Evolutionary conservation across 2,113 vertebrate genomes (phyloP).

Genomic region (Anhinga anhinga): DNA sequence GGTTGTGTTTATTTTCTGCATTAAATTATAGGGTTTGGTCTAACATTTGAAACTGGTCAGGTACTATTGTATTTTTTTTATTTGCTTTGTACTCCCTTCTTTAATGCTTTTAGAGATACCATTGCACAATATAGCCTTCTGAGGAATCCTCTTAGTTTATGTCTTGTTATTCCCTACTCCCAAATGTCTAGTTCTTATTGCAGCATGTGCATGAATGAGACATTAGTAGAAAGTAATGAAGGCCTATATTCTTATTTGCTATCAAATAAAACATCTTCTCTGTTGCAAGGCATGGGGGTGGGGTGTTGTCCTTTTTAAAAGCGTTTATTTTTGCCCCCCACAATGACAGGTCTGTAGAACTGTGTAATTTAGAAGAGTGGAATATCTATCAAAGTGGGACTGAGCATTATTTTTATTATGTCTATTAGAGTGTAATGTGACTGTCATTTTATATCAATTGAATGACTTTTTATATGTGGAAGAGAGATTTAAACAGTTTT

Average conservation of each 20-base stretch:
- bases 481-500: background rate
- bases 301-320: background rate
- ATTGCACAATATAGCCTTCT: background rate
- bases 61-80: background rate
- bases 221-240: background rate
- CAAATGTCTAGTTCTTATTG: background rate
- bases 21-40: background rate
- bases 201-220: background rate
- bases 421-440: background rate
- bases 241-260: background rate
- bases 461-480: background rate
- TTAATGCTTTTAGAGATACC: background rate
- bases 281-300: rapidly evolving
- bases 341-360: background rate
- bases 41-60: background rate
- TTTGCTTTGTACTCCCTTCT: background rate
- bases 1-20: background rate
- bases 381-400: background rate
- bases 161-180: background rate
- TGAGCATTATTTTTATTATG: background rate
- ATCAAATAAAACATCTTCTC: background rate
- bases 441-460: background rate
- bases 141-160: background rate
- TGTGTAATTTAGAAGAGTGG: background rate
- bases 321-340: rapidly evolving